Base-by-base conservation (phyloP, 2,888 invertebrate genomes). In the Limnephilus marmoratus region DNA sequence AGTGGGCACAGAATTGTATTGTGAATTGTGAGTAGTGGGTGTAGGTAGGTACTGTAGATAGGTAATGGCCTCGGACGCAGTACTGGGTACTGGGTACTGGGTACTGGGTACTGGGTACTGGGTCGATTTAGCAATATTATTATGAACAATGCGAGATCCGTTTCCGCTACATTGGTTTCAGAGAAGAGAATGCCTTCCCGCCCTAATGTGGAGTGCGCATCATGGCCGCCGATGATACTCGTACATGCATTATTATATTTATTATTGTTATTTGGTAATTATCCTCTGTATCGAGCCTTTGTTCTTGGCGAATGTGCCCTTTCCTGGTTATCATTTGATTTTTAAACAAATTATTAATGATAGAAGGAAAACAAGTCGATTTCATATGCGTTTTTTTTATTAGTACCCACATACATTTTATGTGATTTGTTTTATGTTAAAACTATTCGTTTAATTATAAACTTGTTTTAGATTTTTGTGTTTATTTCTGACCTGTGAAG, bases 81-180 rank as follows among this genome's bases (percentile, higher is more conserved):
- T 41, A 41, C 37, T 37, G n/a, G n/a, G n/a, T n/a, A n/a, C n/a
- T n/a, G n/a, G n/a, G n/a, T n/a, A n/a, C n/a, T n/a, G n/a, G n/a
- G n/a, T n/a, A n/a, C n/a, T n/a, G n/a, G n/a, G n/a, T n/a, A n/a
- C n/a, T 3, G 41, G 9, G 31, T 31, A 45, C 45, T 45, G 45
- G 13, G 15, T 12, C 45, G 45, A 45, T 49, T 13, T 15, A 15
- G 15, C 15, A 53, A 31, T 81, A 83, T 9, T 18, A 83, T 15
- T 18, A 83, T 15, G 13, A 85, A 85, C 34, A 85, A 85, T 85
- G 85, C 85, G 24, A 85, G 24, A 34, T 34, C 37, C 34, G 41
- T 85, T 85, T 85, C 85, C 85, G 31, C 37, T 85, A 85, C n/a
- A 85, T 18, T 85, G 82, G 82, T 15, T 31, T 18, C 82, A 31